Percentiles rank a stretch among this genome's conserved stretches.
phyloP scores from a whole-genome alignment of 2,113 vertebrate genomes.

The Eolophus roseicapilla region DNA sequence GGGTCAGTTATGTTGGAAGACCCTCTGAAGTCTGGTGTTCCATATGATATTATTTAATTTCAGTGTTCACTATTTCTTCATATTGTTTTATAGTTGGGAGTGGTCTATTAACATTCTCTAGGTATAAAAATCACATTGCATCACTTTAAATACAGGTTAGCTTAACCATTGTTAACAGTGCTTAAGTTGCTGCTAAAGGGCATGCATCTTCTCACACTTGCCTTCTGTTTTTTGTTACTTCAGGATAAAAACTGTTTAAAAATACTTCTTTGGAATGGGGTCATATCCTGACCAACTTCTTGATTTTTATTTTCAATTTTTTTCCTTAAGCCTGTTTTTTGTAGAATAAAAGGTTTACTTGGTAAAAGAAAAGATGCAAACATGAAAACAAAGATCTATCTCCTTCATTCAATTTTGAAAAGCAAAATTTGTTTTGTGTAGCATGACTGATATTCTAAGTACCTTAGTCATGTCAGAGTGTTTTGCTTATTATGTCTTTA shows the following conservation, averaged over 20 bases:
- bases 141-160: neutral
- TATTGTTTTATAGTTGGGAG: neutral
- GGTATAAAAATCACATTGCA: neutral
- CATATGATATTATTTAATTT: neutral
- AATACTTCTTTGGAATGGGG: neutral
- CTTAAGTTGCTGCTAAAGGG: neutral
- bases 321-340: neutral
- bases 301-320: neutral
- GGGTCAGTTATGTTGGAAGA: neutral
- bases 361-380: neutral
- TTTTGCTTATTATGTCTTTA: neutral
- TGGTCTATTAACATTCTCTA: neutral
- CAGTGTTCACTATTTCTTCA: neutral
- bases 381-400: neutral
- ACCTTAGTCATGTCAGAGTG: neutral
- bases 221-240: neutral
- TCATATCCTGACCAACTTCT: neutral
- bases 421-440: neutral
- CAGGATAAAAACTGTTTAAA: neutral
- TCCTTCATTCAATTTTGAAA: neutral
- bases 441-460: neutral
- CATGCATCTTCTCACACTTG: neutral
- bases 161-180: neutral
- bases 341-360: neutral
- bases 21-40: neutral